phyloP scores from a whole-genome alignment of 2,888 invertebrate species.

The Cloeon dipterum region DNA sequence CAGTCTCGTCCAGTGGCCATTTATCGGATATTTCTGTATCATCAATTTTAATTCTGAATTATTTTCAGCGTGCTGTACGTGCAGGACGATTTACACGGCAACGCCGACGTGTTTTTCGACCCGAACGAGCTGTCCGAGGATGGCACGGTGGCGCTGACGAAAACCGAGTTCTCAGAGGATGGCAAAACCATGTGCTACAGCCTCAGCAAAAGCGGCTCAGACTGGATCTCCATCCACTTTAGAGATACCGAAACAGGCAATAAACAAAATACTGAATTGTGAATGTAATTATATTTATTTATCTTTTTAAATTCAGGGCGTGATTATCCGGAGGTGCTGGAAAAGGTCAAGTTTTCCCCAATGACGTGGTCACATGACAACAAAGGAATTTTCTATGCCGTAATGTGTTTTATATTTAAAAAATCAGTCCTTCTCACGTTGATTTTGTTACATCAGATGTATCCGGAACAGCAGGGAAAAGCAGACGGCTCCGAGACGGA shows the following conservation, averaged over 20 bases:
- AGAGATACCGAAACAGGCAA: constrained; percentile 51
- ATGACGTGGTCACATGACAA: constrained; percentile 91
- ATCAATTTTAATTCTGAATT: not conserved
- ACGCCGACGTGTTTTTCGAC: constrained; percentile 76
- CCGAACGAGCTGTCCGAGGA: constrained; percentile 81
- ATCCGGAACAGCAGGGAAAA: constrained; percentile 58
- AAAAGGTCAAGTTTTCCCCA: constrained; percentile 77
- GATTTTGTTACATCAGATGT: constrained; percentile 44
- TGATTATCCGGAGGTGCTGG: constrained; percentile 71
- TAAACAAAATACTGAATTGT: constrained; percentile 15
- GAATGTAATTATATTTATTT: constrained; percentile 5
- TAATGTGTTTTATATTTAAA: constrained; percentile 18
- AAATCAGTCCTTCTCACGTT: not conserved
- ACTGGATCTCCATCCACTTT: constrained; percentile 82
- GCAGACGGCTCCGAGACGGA: constrained; percentile 83
- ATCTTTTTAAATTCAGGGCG: constrained; percentile 24
- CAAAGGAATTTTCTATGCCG: constrained; percentile 83
- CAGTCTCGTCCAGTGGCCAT: too few species aligned
- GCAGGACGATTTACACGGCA: constrained; percentile 51
- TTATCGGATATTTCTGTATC: too few species aligned
- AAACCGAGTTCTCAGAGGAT: constrained; percentile 66
- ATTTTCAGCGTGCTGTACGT: constrained; percentile 64
- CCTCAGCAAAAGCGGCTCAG: constrained; percentile 79
- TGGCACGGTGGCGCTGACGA: constrained; percentile 62
- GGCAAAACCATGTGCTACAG: constrained; percentile 79